phyloP scores from a whole-genome alignment of 2,797 vertebrate species.

The Periophthalmus magnuspinnatus region DNA sequence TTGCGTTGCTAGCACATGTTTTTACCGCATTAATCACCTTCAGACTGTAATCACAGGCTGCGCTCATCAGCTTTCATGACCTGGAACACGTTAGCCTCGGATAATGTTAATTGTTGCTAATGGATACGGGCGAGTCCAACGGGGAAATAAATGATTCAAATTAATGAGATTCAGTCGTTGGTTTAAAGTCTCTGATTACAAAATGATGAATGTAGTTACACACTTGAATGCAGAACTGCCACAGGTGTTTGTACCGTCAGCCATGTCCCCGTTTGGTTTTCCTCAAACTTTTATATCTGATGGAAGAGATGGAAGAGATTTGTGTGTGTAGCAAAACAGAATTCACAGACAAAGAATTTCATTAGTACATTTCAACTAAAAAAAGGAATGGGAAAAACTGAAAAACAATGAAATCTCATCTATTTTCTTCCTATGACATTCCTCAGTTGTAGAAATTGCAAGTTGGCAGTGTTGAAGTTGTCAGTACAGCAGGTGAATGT shows the following conservation, averaged over 20 bases:
- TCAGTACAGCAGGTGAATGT: too few species aligned
- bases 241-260: slow-evolving; percentile 6
- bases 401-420: too few species aligned
- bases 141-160: slow-evolving; percentile 30
- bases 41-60: slow-evolving; percentile 2
- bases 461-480: too few species aligned
- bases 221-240: background rate
- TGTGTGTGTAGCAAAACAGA: too few species aligned
- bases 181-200: slow-evolving; percentile 17
- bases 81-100: slow-evolving; percentile 26
- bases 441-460: too few species aligned
- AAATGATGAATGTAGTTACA: slow-evolving; percentile 16
- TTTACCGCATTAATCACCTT: background rate
- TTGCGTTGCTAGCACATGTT: background rate
- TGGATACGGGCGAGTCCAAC: slow-evolving; percentile 11
- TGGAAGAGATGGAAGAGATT: too few species aligned
- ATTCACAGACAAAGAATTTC: too few species aligned
- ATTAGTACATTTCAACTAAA: too few species aligned
- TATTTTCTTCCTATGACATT: too few species aligned
- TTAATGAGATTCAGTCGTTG: slow-evolving; percentile 23
- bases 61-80: slow-evolving; percentile 18
- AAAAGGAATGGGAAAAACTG: too few species aligned
- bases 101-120: slow-evolving; percentile 27
- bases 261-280: background rate
- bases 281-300: background rate